Evolutionary conservation across 2,113 vertebrate genomes (phyloP).

Genomic region (Manacus vitellinus): DNA sequence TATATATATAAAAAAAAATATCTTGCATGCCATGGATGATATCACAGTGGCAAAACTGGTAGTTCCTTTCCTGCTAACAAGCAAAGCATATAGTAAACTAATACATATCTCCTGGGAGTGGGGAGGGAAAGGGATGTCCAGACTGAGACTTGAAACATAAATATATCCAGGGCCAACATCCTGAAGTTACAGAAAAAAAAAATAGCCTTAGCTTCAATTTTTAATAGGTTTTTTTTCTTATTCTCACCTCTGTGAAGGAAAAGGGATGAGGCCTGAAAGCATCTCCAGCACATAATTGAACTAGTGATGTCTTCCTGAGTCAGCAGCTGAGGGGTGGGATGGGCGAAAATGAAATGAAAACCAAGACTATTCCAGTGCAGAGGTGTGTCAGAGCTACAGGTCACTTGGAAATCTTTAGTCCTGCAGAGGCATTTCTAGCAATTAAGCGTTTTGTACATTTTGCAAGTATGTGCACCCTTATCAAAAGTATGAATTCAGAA

Average conservation of each 20-base stretch:
- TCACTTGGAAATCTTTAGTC: not conserved
- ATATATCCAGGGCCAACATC: not conserved
- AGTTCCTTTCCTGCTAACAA: not conserved
- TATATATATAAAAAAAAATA: not conserved
- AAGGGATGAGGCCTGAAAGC: not conserved
- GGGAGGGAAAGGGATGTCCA: accelerated
- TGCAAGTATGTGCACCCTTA: not conserved
- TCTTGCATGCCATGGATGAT: not conserved
- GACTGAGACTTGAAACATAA: not conserved
- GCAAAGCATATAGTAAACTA: not conserved
- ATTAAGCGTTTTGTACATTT: not conserved
- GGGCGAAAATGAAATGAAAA: not conserved
- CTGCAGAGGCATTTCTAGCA: not conserved
- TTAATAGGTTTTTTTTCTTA: not conserved
- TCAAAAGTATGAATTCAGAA: conserved; percentile 24
- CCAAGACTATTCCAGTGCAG: not conserved
- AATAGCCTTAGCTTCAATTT: not conserved
- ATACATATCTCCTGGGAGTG: accelerated
- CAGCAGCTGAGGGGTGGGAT: not conserved
- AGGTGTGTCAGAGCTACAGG: not conserved
- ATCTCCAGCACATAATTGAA: not conserved
- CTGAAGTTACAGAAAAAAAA: not conserved
- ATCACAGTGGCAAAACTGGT: not conserved
- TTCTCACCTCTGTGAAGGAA: not conserved
- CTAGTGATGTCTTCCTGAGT: not conserved